phyloP scores from a whole-genome alignment of 2,797 vertebrate species.

The Hemitrygon akajei region DNA sequence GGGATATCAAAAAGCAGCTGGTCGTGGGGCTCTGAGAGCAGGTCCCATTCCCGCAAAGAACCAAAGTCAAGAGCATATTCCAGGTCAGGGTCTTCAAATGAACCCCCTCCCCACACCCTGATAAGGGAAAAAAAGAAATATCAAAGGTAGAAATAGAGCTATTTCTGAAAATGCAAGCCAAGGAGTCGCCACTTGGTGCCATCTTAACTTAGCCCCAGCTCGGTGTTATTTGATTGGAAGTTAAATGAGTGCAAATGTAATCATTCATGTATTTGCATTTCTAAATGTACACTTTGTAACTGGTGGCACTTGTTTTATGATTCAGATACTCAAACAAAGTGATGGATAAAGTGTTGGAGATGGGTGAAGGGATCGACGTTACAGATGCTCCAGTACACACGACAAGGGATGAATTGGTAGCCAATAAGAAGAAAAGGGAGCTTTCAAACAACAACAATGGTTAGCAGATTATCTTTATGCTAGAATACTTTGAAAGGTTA shows the following conservation, averaged over 20 bases:
- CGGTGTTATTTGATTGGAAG: neutral
- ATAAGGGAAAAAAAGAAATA: too few species aligned
- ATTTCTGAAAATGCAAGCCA: too few species aligned
- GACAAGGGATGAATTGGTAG: conserved; percentile 74
- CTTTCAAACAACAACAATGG: conserved; percentile 52
- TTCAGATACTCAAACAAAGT: conserved; percentile 78
- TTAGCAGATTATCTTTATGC: conserved; percentile 14
- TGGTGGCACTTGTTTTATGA: neutral
- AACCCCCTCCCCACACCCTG: too few species aligned
- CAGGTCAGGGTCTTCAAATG: too few species aligned
- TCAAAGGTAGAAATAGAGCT: too few species aligned
- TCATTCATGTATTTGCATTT: neutral
- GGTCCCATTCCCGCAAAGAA: too few species aligned
- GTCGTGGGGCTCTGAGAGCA: too few species aligned
- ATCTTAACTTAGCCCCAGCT: too few species aligned
- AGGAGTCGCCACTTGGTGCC: too few species aligned
- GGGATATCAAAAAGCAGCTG: too few species aligned
- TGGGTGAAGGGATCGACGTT: conserved; percentile 84
- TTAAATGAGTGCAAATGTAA: neutral
- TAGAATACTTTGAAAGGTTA: neutral
- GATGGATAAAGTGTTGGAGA: conserved; percentile 83
- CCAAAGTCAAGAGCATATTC: too few species aligned
- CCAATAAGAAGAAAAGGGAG: conserved; percentile 73
- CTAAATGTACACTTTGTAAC: neutral
- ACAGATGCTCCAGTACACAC: conserved; percentile 65